phyloP scores from a whole-genome alignment of 2,888 invertebrate genomes.

The Hyalella azteca region DNA sequence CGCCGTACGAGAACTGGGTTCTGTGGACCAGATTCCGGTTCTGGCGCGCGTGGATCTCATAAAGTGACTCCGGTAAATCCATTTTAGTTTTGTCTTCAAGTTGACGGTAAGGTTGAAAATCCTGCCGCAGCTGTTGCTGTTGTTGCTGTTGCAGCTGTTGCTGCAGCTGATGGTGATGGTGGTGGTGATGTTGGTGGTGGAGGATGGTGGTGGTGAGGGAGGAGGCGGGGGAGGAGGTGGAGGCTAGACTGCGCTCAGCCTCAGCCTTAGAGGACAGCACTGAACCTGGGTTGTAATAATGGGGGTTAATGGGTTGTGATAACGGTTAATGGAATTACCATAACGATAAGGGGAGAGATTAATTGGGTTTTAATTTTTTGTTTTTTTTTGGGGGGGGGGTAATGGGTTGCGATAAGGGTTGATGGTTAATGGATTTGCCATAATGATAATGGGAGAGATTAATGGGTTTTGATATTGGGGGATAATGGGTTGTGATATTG shows the following conservation, averaged over 20 bases:
- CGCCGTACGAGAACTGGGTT: neutral
- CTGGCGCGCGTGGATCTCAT: neutral
- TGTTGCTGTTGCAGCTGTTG: slow-evolving; percentile 1
- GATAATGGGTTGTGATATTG: too few relatives aligned
- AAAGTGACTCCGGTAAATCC: too few relatives aligned
- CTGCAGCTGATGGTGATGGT: neutral
- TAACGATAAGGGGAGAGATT: too few relatives aligned
- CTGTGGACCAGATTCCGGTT: neutral
- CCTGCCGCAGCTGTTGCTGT: neutral
- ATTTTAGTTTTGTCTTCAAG: neutral
- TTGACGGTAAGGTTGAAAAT: neutral
- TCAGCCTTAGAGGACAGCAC: neutral
- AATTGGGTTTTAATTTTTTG: too few relatives aligned
- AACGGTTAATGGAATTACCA: too few relatives aligned
- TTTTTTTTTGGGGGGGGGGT: too few relatives aligned
- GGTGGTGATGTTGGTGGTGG: neutral
- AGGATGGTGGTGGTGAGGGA: slow-evolving; percentile 27
- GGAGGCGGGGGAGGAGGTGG: slow-evolving; percentile 22
- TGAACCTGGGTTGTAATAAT: neutral
- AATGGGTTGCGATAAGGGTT: too few relatives aligned
- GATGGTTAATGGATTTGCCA: too few relatives aligned
- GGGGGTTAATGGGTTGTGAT: too few relatives aligned
- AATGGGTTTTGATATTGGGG: too few relatives aligned
- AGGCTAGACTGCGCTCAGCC: neutral
- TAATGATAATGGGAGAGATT: too few relatives aligned